phyloP scores from a whole-genome alignment of 2,113 vertebrate species.

The Himantopus leucocephalus region DNA sequence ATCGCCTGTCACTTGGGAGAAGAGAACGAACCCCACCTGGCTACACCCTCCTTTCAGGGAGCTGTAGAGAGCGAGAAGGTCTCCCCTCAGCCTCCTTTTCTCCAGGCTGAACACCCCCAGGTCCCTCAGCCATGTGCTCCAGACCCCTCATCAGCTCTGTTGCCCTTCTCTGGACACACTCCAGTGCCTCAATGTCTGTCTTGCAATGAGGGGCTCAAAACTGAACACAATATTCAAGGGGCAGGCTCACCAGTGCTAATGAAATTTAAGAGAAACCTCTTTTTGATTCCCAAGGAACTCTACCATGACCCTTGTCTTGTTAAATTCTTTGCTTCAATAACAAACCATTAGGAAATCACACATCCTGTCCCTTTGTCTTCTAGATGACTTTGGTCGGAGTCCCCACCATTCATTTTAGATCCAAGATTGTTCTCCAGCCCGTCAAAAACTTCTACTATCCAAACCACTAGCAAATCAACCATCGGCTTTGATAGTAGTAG shows the following conservation, averaged over 20 bases:
- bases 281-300: background rate
- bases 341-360: background rate
- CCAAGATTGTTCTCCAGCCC: background rate
- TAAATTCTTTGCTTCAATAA: background rate
- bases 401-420: background rate
- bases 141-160: no score
- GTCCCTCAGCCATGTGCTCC: no score
- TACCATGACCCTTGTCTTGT: background rate
- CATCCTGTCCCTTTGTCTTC: background rate
- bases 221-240: no score
- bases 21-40: no score
- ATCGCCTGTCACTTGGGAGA: no score
- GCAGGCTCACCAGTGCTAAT: background rate
- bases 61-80: no score
- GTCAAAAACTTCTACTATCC: background rate
- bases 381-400: background rate
- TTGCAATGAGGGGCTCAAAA: no score
- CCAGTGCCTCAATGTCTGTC: no score
- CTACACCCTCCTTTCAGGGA: no score
- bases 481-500: background rate
- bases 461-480: background rate
- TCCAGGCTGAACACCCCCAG: no score
- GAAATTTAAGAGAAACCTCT: background rate
- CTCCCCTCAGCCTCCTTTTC: no score
- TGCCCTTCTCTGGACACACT: no score